These are phyloP conservation scores for Thecocarcelia acutangulata DNA, from an alignment of 2,888 invertebrate species.

Conservation along the genomic window DNA sequence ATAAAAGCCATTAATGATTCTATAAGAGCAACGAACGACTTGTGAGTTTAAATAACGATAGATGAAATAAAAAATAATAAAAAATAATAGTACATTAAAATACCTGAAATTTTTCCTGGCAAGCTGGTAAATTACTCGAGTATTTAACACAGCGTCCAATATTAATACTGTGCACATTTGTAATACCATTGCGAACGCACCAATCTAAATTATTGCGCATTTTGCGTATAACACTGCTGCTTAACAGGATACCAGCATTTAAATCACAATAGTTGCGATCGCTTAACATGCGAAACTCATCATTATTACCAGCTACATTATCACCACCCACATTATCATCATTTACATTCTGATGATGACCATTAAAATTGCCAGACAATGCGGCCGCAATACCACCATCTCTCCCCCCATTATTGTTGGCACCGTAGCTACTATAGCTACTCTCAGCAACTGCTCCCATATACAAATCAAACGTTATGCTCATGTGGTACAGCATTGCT, in stretches of 20 bases:
- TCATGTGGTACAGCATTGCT: slow-evolving; percentile 88
- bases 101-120: slow-evolving; percentile 82
- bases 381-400: slow-evolving; percentile 30
- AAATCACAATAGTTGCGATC: slow-evolving; percentile 81
- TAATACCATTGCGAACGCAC: slow-evolving; percentile 93
- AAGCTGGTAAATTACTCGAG: slow-evolving; percentile 80
- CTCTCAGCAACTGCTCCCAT: slow-evolving; percentile 84
- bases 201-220: slow-evolving; percentile 91
- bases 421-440: slow-evolving; percentile 82
- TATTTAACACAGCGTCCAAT: slow-evolving; percentile 89
- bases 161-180: slow-evolving; percentile 91
- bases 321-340: slow-evolving; percentile 82
- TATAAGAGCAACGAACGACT: background rate
- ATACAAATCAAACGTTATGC: slow-evolving; percentile 92
- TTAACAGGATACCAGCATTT: slow-evolving; percentile 93
- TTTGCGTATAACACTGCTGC: slow-evolving; percentile 91
- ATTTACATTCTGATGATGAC: slow-evolving; percentile 77
- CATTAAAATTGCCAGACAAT: slow-evolving; percentile 74
- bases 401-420: slow-evolving; percentile 81
- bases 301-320: slow-evolving; percentile 63
- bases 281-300: slow-evolving; percentile 74
- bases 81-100: slow-evolving; percentile 68
- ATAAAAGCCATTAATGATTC: background rate
- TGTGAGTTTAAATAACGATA: background rate
- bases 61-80: slow-evolving; percentile 42